Evolutionary conservation across 2,113 vertebrate species (phyloP).

Genomic region (Rafetus swinhoei): DNA sequence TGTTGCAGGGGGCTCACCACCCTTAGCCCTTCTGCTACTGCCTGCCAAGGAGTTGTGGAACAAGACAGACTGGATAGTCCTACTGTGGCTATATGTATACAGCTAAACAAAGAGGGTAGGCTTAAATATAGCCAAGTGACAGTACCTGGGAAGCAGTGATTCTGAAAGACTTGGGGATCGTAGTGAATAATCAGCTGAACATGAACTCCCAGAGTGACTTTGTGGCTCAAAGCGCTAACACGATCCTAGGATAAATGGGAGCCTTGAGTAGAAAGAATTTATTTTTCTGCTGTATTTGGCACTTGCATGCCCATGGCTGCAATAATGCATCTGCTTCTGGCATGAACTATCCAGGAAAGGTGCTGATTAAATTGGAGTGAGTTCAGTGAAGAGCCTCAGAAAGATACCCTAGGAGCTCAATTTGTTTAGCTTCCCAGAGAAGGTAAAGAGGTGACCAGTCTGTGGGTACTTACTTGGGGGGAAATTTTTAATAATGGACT

Average conservation of each 20-base stretch:
- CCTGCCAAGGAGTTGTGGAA: background rate
- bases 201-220: background rate
- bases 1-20: background rate
- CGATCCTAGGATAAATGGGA: background rate
- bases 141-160: background rate
- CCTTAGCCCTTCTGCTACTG: background rate
- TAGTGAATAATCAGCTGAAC: background rate
- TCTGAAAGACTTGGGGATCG: background rate
- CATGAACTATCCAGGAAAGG: background rate
- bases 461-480: no score
- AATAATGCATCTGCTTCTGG: background rate
- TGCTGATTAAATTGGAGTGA: background rate
- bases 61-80: background rate
- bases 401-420: background rate
- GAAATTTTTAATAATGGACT: no score
- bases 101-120: background rate
- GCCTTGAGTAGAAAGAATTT: background rate
- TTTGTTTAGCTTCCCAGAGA: background rate
- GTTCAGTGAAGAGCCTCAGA: background rate
- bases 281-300: background rate
- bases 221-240: background rate
- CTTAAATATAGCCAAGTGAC: background rate
- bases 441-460: background rate
- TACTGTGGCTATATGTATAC: background rate
- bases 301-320: background rate